phyloP scores from a whole-genome alignment of 2,113 vertebrate species.

The Callipepla californica region DNA sequence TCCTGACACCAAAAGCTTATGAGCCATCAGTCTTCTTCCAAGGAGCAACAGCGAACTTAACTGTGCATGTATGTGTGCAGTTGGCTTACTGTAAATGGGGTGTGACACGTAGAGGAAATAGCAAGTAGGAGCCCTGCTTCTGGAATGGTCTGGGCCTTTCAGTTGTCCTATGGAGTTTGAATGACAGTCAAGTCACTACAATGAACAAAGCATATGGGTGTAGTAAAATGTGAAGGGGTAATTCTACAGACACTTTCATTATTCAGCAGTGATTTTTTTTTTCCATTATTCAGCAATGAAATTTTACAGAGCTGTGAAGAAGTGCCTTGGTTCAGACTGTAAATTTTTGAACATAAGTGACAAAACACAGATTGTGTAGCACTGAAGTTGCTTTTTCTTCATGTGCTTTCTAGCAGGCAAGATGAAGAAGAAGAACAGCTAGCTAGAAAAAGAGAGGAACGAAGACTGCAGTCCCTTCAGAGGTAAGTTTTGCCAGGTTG shows the following conservation, averaged over 20 bases:
- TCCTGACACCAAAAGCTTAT: background rate
- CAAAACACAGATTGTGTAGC: background rate
- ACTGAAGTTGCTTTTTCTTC: background rate
- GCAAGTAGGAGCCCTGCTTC: background rate
- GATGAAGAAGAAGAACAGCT: conserved; percentile 69
- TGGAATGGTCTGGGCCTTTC: background rate
- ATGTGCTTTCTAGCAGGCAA: conserved; percentile 2
- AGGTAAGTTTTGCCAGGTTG: conserved; percentile 55
- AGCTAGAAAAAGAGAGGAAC: conserved; percentile 69
- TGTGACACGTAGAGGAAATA: background rate
- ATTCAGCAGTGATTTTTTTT: background rate
- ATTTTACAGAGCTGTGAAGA: background rate
- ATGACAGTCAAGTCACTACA: background rate
- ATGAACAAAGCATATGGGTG: background rate
- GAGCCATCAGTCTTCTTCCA: conserved; percentile 7
- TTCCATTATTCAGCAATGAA: background rate
- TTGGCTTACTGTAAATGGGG: background rate
- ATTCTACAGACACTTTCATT: background rate
- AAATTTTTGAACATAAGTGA: background rate
- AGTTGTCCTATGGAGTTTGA: background rate
- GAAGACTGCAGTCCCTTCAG: conserved; percentile 65
- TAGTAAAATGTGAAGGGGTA: background rate
- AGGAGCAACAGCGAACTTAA: background rate
- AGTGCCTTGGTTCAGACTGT: background rate
- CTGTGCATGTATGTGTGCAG: background rate